These are phyloP conservation scores for Philaenus spumarius DNA, from an alignment of 1,140 invertebrate genomes.

Conservation along the genomic window DNA sequence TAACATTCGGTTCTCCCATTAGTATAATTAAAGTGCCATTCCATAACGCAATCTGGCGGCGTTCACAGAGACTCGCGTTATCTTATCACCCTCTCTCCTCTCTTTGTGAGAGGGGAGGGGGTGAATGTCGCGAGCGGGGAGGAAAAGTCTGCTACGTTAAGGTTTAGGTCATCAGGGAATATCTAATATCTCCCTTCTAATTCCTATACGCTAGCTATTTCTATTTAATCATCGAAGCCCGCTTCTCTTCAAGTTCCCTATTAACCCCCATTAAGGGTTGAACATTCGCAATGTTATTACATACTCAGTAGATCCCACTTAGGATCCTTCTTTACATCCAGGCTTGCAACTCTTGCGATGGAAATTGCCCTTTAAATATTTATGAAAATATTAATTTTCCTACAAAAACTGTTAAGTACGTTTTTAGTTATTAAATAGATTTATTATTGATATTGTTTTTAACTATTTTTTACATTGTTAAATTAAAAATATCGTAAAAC, in stretches of 20 bases:
- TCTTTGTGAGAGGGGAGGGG: neutral
- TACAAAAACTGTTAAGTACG: too few relatives aligned
- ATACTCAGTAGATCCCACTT: too few relatives aligned
- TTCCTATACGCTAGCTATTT: slow-evolving; percentile 14
- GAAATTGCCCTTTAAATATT: too few relatives aligned
- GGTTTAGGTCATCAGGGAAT: slow-evolving; percentile 8
- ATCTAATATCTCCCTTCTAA: slow-evolving; percentile 12
- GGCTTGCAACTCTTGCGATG: too few relatives aligned
- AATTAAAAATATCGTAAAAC: too few relatives aligned
- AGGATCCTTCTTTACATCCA: too few relatives aligned
- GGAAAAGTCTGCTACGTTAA: neutral
- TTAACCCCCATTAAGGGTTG: slow-evolving; percentile 10
- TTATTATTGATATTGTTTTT: too few relatives aligned
- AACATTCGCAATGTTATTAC: too few relatives aligned
- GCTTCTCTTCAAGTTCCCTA: slow-evolving; percentile 4
- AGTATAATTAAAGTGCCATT: slow-evolving; percentile 13
- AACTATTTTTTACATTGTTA: too few relatives aligned
- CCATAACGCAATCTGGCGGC: slow-evolving; percentile 4
- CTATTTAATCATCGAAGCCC: slow-evolving; percentile 10
- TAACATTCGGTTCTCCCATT: slow-evolving; percentile 14
- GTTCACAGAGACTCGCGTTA: neutral
- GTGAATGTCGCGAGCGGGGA: neutral
- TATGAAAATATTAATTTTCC: too few relatives aligned
- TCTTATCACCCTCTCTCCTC: slow-evolving; percentile 10
- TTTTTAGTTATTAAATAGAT: too few relatives aligned